Evolutionary conservation across 2,797 vertebrate species (phyloP).

Genomic region (Pampus argenteus): DNA sequence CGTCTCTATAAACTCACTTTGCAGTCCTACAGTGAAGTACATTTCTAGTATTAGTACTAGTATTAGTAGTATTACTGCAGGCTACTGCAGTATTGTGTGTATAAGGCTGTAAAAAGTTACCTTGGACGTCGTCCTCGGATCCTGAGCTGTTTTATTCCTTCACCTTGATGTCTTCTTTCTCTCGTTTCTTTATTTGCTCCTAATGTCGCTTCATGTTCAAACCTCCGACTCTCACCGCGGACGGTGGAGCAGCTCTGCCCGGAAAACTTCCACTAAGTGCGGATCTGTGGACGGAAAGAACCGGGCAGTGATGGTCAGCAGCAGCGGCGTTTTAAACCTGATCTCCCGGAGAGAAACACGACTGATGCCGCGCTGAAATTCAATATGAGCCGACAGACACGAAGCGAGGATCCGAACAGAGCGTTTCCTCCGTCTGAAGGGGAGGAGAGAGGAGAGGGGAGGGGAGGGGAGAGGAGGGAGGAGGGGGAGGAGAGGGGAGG

Average conservation of each 20-base stretch:
- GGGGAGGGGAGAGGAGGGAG: background rate
- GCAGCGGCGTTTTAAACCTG: slow-evolving; percentile 33
- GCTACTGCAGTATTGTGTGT: background rate
- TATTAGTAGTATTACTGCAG: background rate
- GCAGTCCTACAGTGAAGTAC: background rate
- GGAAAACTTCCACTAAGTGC: slow-evolving; percentile 54
- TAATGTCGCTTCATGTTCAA: slow-evolving; percentile 53
- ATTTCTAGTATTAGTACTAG: no score
- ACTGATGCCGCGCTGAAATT: slow-evolving; percentile 55
- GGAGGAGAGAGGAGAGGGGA: background rate
- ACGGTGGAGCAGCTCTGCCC: slow-evolving; percentile 18
- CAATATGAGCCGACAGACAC: slow-evolving; percentile 58
- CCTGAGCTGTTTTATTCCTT: slow-evolving; percentile 11
- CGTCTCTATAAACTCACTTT: background rate
- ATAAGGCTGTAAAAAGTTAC: slow-evolving; percentile 36
- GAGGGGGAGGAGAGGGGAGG: background rate
- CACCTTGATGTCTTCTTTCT: background rate
- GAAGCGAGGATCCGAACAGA: slow-evolving; percentile 41
- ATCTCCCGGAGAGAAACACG: slow-evolving; percentile 59
- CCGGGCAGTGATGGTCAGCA: background rate
- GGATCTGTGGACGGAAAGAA: slow-evolving; percentile 12
- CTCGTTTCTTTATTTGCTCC: background rate
- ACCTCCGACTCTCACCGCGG: slow-evolving; percentile 28
- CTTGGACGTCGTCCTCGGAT: slow-evolving; percentile 43
- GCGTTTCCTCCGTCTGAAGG: slow-evolving; percentile 26